phyloP scores from a whole-genome alignment of 1,140 invertebrate genomes.

The Pentalonia nigronervosa region DNA sequence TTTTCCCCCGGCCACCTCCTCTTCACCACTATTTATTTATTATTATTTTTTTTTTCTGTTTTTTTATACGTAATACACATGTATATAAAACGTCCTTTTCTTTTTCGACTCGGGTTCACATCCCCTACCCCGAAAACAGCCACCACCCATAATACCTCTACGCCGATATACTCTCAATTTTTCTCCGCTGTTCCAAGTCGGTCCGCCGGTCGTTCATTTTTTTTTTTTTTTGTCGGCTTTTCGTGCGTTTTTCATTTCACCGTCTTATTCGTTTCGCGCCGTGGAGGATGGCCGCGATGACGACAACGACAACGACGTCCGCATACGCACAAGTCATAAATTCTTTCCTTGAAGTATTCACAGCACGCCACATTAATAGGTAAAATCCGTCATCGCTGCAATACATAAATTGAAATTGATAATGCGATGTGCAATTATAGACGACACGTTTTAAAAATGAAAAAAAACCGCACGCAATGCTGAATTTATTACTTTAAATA shows the following conservation, averaged over 20 bases:
- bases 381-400: background rate
- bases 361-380: background rate
- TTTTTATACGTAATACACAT: background rate
- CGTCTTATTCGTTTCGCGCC: background rate
- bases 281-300: background rate
- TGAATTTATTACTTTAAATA: background rate
- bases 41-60: background rate
- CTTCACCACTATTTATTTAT: conserved; percentile 13
- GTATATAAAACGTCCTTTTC: background rate
- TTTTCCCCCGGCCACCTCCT: background rate
- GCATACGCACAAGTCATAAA: background rate
- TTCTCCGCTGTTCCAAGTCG: background rate
- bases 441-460: background rate
- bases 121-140: background rate
- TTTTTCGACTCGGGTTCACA: background rate
- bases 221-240: background rate
- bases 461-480: too few relatives aligned
- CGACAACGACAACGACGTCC: background rate
- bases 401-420: background rate
- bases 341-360: background rate
- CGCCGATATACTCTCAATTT: background rate
- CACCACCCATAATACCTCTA: background rate
- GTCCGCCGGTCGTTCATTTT: background rate
- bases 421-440: background rate
- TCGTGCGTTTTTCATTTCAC: background rate